Evolutionary conservation across 2,888 invertebrate species (phyloP), one percentile per base, ranked within the genome.

Genomic region (Sussaba pulchella): DNA sequence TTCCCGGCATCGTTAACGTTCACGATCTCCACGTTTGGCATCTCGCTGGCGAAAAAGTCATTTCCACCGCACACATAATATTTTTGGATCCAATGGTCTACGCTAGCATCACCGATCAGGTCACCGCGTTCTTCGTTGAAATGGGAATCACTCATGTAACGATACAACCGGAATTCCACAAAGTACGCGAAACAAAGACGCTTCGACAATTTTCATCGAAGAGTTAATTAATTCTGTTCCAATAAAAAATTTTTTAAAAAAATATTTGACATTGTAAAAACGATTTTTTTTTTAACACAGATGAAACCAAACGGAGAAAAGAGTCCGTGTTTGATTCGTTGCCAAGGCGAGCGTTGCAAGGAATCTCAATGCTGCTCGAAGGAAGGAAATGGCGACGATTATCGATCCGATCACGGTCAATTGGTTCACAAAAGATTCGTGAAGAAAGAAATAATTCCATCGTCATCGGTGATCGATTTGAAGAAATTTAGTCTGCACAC

Each of bases 1-100:
- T 96, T 89, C 95, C 95, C 0, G 95, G 95, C 79, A 95, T 96
- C 73, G 93, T 95, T 0, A 96, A 95, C 87, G 95, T 98, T 19
- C 98, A 98, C 89, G 98, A 98, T 92, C 94, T 98, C 50, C 98
- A 98, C 89, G 96, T 98, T 21, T 98, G 98, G 98, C 96, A 97
- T 86, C 93, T 98, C 81, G 96, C 97, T 3, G 94, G 96, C 0
- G 95, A 95, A 85, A 95, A 96, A 91, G 95, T 96, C 43, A 96
- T 98, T 63, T 97, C 97, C 21, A 98, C 98, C 0, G 96, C 96
- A 2, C 98, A 98, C 88, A 95, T 98, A 8, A 95, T 96, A 85
- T 96, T 96, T 87, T 93, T 94, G 83, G 94, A 95, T 89, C 95
- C 95, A 24, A 93, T 93, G 90, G 94, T 94, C 0, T 95, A 95